Conservation (phyloP, 2,113 vertebrate genomes). For the Orcinus orca region DNA sequence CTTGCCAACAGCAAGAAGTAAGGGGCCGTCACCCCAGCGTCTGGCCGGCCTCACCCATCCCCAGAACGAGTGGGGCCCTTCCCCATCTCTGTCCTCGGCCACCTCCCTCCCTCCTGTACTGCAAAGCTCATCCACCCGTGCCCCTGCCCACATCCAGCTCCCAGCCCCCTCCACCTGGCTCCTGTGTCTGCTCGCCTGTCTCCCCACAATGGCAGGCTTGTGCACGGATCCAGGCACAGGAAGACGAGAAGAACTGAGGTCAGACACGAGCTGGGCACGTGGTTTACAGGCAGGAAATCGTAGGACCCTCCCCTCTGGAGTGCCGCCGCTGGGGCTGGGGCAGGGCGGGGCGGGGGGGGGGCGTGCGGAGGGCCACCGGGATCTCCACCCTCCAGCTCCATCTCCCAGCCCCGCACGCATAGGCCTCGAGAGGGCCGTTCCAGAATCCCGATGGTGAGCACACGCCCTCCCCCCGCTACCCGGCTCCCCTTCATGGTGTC, state of each 20-base stretch:
- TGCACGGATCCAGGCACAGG: background rate
- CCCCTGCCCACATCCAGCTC: background rate
- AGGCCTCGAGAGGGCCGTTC: background rate
- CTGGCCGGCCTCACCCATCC: rapidly evolving
- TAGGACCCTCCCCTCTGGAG: background rate
- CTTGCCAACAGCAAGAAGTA: background rate
- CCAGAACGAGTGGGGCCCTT: background rate
- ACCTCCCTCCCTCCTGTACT: background rate
- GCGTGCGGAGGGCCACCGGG: rapidly evolving
- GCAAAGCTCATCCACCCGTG: background rate
- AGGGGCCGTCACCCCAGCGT: rapidly evolving
- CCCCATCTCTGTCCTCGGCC: background rate
- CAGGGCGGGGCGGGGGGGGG: rapidly evolving
- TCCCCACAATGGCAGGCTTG: background rate
- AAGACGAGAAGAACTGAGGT: background rate
- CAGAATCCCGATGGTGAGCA: background rate
- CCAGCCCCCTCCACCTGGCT: too few relatives aligned
- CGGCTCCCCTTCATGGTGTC: rapidly evolving
- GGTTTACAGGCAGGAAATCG: background rate
- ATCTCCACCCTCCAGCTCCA: background rate
- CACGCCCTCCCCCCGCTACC: background rate
- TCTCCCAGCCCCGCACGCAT: background rate
- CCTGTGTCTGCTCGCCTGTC: too few relatives aligned
- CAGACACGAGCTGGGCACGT: background rate
- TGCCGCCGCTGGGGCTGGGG: background rate